These are phyloP conservation scores for Paralichthys olivaceus DNA, from an alignment of 2,113 vertebrate genomes.

Conservation along the genomic window DNA sequence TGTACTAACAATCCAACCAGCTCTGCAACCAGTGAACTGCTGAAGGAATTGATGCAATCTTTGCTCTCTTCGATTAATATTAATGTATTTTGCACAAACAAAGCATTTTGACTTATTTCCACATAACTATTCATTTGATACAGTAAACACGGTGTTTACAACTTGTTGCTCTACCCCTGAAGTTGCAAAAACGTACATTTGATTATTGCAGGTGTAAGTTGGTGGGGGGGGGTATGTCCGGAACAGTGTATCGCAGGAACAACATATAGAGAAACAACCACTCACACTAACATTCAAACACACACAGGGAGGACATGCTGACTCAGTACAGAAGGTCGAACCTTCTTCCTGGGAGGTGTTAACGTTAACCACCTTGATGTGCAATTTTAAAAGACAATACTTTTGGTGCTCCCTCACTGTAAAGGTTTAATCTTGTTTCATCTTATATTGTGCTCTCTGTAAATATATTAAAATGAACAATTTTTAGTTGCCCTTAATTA, in stretches of 20 bases:
- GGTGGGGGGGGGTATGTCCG: no score
- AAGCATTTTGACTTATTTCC: not conserved
- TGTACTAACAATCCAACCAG: not conserved
- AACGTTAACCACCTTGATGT: no score
- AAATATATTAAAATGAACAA: not conserved
- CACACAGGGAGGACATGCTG: no score
- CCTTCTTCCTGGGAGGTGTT: no score
- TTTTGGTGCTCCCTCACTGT: not conserved
- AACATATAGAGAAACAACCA: no score
- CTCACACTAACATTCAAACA: no score
- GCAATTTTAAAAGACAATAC: no score
- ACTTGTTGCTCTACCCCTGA: not conserved
- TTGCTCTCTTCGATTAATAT: not conserved
- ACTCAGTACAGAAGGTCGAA: no score
- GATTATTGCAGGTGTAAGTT: no score
- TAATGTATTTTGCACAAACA: constrained; percentile 5
- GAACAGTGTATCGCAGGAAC: no score
- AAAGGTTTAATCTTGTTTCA: not conserved
- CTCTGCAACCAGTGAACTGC: no score
- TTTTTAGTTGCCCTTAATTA: constrained; percentile 22
- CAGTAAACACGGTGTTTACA: not conserved
- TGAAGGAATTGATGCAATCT: not conserved
- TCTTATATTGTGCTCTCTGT: not conserved
- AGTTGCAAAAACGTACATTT: not conserved
- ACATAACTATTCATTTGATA: not conserved